Evolutionary conservation across 2,888 invertebrate species (phyloP).

Genomic region (Hemithea aestivaria): DNA sequence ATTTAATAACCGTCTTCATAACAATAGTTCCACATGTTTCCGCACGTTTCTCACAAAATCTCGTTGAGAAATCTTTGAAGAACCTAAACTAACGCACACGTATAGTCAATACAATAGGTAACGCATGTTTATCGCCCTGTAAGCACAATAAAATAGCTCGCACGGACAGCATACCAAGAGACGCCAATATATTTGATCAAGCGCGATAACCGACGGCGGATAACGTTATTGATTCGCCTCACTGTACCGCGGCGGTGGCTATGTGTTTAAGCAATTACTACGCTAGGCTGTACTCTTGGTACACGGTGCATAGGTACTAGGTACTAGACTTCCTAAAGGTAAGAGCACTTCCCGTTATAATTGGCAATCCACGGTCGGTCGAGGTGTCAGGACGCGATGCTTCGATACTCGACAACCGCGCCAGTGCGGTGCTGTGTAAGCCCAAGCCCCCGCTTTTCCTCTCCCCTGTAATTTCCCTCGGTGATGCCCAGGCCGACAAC

Average conservation of each 20-base stretch:
- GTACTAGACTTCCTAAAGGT: conserved; percentile 28
- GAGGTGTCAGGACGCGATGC: conserved; percentile 58
- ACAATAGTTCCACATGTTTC: no score
- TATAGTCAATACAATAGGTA: conserved; percentile 12
- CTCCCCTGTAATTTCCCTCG: conserved; percentile 59
- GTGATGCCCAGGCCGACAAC: conserved; percentile 43
- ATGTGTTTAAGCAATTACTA: conserved; percentile 69
- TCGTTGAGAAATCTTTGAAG: no score
- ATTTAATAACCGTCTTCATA: conserved; percentile 14
- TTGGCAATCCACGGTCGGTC: conserved; percentile 46
- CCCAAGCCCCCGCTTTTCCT: conserved; percentile 35
- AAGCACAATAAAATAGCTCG: conserved; percentile 24
- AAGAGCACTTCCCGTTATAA: conserved; percentile 64
- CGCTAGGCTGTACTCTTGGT: conserved; percentile 33
- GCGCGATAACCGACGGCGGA: conserved; percentile 37
- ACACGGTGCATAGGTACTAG: conserved; percentile 27
- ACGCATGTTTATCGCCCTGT: conserved; percentile 15
- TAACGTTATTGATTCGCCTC: conserved; percentile 55
- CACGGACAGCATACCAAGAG: conserved; percentile 23
- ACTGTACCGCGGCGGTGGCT: conserved; percentile 42
- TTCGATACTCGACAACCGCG: no score
- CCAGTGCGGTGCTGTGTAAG: conserved; percentile 27
- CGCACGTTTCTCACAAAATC: no score
- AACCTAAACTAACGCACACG: conserved; percentile 4
- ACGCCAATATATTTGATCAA: conserved; percentile 42